These are phyloP conservation scores for Notodonta ziczac DNA, from an alignment of 2,888 invertebrate genomes.

Conservation along the genomic window DNA sequence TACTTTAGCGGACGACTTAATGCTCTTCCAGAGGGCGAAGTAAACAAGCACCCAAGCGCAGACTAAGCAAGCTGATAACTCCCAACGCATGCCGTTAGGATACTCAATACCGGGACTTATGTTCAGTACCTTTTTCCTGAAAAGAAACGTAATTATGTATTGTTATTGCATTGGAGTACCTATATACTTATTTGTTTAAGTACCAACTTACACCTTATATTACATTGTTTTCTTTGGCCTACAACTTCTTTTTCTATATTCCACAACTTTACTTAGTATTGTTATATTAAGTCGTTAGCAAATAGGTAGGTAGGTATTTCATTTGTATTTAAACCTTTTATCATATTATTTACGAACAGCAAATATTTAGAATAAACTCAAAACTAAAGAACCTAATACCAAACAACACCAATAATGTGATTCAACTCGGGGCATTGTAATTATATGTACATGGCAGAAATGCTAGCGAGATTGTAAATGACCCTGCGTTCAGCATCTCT, in stretches of 20 bases:
- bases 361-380: slow-evolving; percentile 4
- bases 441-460: not conserved
- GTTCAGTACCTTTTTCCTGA: slow-evolving; percentile 93
- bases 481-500: too few species aligned
- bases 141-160: slow-evolving; percentile 52
- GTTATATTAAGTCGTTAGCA: not conserved
- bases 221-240: not conserved
- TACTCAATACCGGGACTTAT: slow-evolving; percentile 93
- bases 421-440: not conserved
- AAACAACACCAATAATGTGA: not conserved
- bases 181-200: too few species aligned
- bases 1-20: slow-evolving; percentile 96
- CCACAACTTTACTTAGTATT: not conserved
- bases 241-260: not conserved
- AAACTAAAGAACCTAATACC: not conserved
- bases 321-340: slow-evolving; percentile 4
- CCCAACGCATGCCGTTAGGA: slow-evolving; percentile 93
- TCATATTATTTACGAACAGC: slow-evolving; percentile 2
- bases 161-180: slow-evolving; percentile 1
- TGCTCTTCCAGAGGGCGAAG: slow-evolving; percentile 98
- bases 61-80: slow-evolving; percentile 94
- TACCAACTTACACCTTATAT: too few species aligned
- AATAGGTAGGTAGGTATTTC: not conserved
- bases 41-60: slow-evolving; percentile 97
- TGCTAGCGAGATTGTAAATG: too few species aligned